Evolutionary conservation across 2,888 invertebrate genomes (phyloP).

Genomic region (Torymus auratus): DNA sequence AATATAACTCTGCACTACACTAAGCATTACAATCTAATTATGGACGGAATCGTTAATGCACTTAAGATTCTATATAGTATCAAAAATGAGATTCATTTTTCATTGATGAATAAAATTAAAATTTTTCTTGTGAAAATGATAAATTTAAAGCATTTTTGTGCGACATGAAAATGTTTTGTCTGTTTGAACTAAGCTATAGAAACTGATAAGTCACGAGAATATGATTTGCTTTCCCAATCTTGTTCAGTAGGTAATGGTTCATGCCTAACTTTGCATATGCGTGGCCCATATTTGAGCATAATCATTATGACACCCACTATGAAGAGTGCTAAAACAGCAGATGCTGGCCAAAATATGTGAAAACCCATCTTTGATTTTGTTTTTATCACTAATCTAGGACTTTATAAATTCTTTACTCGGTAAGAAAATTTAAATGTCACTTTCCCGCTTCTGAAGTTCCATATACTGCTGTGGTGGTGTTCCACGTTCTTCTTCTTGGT

Average conservation of each 20-base stretch:
- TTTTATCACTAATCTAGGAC: conserved; percentile 13
- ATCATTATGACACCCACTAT: conserved; percentile 86
- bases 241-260: conserved; percentile 82
- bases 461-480: conserved; percentile 76
- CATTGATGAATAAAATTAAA: conserved; percentile 10
- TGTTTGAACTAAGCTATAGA: conserved; percentile 67
- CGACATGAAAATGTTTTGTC: conserved; percentile 10
- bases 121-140: conserved; percentile 28
- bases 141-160: conserved; percentile 24
- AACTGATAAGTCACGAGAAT: conserved; percentile 75
- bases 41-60: conserved; percentile 62
- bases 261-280: conserved; percentile 84
- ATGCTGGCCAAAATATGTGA: conserved; percentile 87
- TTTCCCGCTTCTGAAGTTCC: conserved; percentile 87
- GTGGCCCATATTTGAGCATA: conserved; percentile 86
- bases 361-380: conserved; percentile 79
- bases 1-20: conserved; percentile 45
- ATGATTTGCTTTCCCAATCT: conserved; percentile 83
- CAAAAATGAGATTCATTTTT: conserved; percentile 32
- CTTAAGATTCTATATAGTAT: conserved; percentile 40
- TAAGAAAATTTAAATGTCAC: conserved; percentile 82
- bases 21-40: conserved; percentile 51
- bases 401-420: conserved; percentile 21
- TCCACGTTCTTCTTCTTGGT: conserved; percentile 70
- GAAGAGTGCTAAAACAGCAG: conserved; percentile 85